phyloP scores from a whole-genome alignment of 2,113 vertebrate species.

The Felis chaus region DNA sequence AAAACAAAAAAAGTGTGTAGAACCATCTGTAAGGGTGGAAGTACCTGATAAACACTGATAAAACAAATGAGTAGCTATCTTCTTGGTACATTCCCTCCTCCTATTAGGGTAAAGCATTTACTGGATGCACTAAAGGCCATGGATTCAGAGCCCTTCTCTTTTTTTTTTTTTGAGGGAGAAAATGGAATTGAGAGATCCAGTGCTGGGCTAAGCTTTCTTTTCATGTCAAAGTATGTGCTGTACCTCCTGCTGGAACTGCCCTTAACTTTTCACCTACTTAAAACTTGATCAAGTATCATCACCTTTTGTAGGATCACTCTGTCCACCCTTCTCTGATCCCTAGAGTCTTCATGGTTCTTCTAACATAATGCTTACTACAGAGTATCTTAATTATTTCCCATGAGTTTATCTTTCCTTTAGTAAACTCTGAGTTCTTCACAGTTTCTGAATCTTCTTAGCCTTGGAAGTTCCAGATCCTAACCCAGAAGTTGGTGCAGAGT shows the following conservation, averaged over 20 bases:
- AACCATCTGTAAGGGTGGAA: background rate
- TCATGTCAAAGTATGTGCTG: background rate
- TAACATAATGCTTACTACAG: background rate
- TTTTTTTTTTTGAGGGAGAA: background rate
- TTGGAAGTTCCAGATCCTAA: background rate
- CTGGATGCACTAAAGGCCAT: background rate
- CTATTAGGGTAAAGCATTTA: background rate
- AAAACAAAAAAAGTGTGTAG: background rate
- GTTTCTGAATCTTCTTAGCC: background rate
- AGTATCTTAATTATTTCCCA: background rate
- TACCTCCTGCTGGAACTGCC: background rate
- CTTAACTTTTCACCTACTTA: background rate
- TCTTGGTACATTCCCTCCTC: background rate
- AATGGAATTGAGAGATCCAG: background rate
- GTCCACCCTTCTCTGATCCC: background rate
- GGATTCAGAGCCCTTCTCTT: background rate
- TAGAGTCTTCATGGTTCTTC: background rate
- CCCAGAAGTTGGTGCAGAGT: background rate
- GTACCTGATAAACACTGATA: background rate
- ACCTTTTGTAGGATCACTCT: background rate
- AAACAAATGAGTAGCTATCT: background rate
- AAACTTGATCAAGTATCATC: background rate
- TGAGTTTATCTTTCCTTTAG: background rate
- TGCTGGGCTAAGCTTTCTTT: background rate
- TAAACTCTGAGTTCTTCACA: background rate